Evolutionary conservation across 1,140 invertebrate species (phyloP).

Genomic region (Rhyacophila brunnea): DNA sequence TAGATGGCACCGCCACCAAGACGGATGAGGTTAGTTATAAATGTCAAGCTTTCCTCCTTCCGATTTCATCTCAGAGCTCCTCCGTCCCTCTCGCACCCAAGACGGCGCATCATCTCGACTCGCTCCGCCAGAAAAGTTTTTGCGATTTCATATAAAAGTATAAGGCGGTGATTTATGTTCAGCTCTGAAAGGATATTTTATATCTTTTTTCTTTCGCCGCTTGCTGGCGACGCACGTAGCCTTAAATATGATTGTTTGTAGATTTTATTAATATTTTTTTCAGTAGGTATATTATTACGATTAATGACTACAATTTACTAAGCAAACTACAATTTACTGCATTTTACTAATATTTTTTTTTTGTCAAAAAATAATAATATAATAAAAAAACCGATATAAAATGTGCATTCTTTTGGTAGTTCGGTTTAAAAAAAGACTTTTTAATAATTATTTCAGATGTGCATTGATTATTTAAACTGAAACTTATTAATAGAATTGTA

Average conservation of each 20-base stretch:
- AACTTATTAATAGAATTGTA: too few relatives aligned
- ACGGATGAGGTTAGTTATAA: conserved; percentile 38
- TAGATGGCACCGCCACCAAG: conserved; percentile 26
- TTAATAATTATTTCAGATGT: too few relatives aligned
- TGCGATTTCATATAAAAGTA: conserved; percentile 39
- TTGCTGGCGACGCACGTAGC: not conserved
- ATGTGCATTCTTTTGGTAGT: too few relatives aligned
- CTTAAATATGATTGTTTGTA: not conserved
- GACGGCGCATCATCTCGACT: conserved; percentile 24
- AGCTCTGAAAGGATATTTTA: conserved; percentile 34
- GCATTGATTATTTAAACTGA: too few relatives aligned
- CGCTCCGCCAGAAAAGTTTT: conserved; percentile 32
- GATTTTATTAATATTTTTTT: too few relatives aligned
- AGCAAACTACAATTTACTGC: too few relatives aligned
- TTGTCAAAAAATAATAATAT: too few relatives aligned
- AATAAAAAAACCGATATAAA: too few relatives aligned
- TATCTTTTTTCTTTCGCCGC: conserved; percentile 20
- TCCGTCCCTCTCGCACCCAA: conserved; percentile 22
- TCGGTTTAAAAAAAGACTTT: too few relatives aligned
- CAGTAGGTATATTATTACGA: too few relatives aligned
- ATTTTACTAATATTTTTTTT: too few relatives aligned
- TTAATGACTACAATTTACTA: too few relatives aligned
- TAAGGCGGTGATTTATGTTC: conserved; percentile 38
- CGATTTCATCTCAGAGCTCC: conserved; percentile 27
- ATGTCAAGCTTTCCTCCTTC: conserved; percentile 36